Conservation (phyloP, 2,797 vertebrate genomes). For the Furcifer pardalis region DNA sequence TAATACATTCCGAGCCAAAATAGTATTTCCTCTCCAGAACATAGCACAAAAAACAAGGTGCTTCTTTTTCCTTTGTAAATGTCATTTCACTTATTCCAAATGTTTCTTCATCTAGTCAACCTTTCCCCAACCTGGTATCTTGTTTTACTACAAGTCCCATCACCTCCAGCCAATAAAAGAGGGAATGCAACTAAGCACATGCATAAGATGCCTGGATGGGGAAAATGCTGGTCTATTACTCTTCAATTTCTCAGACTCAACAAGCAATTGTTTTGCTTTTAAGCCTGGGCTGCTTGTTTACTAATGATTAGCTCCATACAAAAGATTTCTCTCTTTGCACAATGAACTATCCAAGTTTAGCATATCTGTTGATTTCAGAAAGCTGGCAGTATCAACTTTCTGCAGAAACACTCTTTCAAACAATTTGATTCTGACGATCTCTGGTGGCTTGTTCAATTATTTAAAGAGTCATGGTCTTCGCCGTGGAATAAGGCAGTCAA, state of each 20-base stretch:
- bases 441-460: background rate
- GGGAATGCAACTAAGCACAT: background rate
- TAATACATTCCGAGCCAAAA: no score
- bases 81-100: background rate
- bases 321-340: background rate
- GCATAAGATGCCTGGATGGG: background rate
- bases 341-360: background rate
- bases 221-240: background rate
- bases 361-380: background rate
- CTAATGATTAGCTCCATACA: background rate
- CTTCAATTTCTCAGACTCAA: background rate
- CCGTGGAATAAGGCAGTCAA: background rate
- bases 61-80: background rate
- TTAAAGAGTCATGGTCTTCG: conserved; percentile 3
- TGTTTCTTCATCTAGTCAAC: background rate
- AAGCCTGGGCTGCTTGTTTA: background rate
- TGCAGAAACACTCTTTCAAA: background rate
- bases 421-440: background rate
- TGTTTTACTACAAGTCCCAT: background rate
- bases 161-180: background rate
- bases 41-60: background rate
- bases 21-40: background rate
- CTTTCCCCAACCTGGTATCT: background rate
- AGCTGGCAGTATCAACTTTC: background rate
- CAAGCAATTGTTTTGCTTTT: background rate